Base-by-base conservation (phyloP, 2,113 vertebrate genomes). In the Spea bombifrons region DNA sequence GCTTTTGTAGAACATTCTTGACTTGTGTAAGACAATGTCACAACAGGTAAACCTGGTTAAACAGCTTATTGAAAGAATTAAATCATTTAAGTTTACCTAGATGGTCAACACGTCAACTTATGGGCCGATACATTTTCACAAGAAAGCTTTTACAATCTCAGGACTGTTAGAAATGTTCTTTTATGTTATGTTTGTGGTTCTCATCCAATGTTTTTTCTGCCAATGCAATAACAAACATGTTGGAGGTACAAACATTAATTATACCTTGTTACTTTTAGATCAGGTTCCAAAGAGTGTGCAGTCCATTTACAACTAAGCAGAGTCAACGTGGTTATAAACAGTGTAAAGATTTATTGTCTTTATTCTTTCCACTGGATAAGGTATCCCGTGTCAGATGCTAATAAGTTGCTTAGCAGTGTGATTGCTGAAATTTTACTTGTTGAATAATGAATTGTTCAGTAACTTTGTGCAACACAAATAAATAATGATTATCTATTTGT, bases 301-400 rank as follows among this genome's bases (percentile, higher is more conserved):
- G 6, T 48, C 7, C 63, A 75, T 66, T 16, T 52, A 52, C 13
- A 75, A 45, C 10, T 49, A 66, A 53, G 63, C 53, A 53, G 30
- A 73, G 43, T 61, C 50, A 66, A 73, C 46, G 50, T 12, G 45
- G 44, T 9, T 43, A 79, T 73, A 79, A 73, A 73, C 77, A 73
- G 13, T 44, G 15, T 12, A 48, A 66, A 73, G 69, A 75, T 66
- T 70, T 70, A 50, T 70, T 72, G 70, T 46, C 63, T 65, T 52
- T 10, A 73, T 55, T 66, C 64, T 10, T 79, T 73, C 61, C 69
- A 66, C 64, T 80, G 72, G 77, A 65, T 73, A 67, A 55, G 66
- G 63, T 66, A 17, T 57, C 48, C 55, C n/a, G 8, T 15, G 70
- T 10, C 46, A 80, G 52, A 50, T 59, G 55, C 47, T 50, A 50